Evolutionary conservation across 2,888 invertebrate genomes (phyloP), one percentile per base, ranked within the genome.

Genomic region (Elaeidobius kamerunicus): DNA sequence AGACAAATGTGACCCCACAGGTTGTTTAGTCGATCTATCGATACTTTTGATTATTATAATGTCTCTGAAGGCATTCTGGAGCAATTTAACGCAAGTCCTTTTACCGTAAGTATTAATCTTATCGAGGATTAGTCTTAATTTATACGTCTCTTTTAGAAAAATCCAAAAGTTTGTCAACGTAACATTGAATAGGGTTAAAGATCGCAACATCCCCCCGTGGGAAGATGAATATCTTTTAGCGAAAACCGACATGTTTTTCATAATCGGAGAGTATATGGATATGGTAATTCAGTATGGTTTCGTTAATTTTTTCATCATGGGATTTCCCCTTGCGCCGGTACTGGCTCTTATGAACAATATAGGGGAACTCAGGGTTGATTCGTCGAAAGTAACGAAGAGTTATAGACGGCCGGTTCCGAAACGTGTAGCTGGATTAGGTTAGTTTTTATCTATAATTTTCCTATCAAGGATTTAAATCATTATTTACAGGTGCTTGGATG

Each of bases 311-410:
- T 84, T 85, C 67, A 81, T 82, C 15, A 79, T 81, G 14, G 82
- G 81, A 0, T 83, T 85, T 66, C 84, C 84, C 1, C 69, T 84
- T 35, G 82, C 82, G n/a, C 84, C 84, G 1, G 63, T 84, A 16
- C 78, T 82, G 60, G 82, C 83, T 1, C 69, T 84, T 18, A 50
- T 84, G 27, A 83, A 83, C 65, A 85, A 84, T 65, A 67, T 83
- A 40, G 71, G 81, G 16, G 83, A 84, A 69, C 74, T 84, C 36
- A 70, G 75, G 41, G 61, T 66, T 3, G 69, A 70, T 53, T 65
- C 70, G 14, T 58, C 55, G 11, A 68, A 66, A 44, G 53, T 68
- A 3, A 60, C 55, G 0, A 60, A 55, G 52, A 57, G 55, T 41
- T 66, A 60, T 45, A 57, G 68, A 44, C 60, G 70, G 52, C 66